Percentiles rank a stretch among this genome's conserved stretches.
Conservation (phyloP, 2,113 vertebrate genomes). For the Dendrocopos noguchii region DNA sequence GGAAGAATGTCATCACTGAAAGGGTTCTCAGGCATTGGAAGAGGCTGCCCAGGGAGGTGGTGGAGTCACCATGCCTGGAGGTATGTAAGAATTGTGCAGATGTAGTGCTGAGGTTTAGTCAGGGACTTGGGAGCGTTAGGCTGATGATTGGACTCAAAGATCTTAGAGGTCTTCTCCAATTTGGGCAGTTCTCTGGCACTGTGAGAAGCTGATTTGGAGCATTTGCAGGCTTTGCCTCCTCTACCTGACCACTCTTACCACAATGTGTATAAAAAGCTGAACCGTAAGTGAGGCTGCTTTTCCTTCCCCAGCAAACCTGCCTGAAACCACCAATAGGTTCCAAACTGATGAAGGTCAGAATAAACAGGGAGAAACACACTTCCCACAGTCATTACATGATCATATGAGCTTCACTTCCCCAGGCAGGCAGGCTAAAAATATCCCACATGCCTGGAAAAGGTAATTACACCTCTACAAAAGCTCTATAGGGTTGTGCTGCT, state of each 20-base stretch:
- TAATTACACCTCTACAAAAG: background rate
- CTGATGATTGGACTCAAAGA: too few relatives aligned
- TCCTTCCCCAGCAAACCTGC: slow-evolving; percentile 20
- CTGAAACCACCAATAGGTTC: background rate
- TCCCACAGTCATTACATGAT: slow-evolving; percentile 29
- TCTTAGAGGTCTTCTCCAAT: too few relatives aligned
- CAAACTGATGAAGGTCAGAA: slow-evolving; percentile 49
- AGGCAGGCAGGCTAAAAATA: slow-evolving; percentile 56
- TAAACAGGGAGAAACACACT: slow-evolving; percentile 10
- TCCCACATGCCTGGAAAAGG: background rate
- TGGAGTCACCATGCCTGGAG: too few relatives aligned
- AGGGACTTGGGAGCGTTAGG: too few relatives aligned
- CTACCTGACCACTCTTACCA: background rate
- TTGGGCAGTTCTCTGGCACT: too few relatives aligned
- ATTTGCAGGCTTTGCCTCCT: background rate
- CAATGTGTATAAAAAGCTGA: slow-evolving; percentile 3
- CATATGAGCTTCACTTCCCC: slow-evolving; percentile 52
- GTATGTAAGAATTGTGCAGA: too few relatives aligned
- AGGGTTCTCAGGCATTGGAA: too few relatives aligned
- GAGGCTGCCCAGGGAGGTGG: too few relatives aligned
- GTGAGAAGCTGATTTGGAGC: background rate
- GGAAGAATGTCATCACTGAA: too few relatives aligned
- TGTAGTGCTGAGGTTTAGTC: too few relatives aligned
- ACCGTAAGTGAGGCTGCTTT: background rate
- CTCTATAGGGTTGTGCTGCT: background rate